These are phyloP conservation scores for Nyctibius grandis DNA, from an alignment of 2,797 vertebrate species.

Conservation along the genomic window DNA sequence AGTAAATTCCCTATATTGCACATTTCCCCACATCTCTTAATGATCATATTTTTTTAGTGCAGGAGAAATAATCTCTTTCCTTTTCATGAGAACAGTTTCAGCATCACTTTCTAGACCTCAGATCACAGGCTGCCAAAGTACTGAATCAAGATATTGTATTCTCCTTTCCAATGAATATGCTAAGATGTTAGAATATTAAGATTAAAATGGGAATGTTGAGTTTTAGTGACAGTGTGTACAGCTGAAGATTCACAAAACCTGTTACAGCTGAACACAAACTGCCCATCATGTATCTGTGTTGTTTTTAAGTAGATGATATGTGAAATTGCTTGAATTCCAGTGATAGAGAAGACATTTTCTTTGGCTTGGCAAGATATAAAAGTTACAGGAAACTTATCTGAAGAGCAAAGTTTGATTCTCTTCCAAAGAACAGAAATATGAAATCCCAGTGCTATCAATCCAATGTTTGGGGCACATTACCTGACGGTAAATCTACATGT, in stretches of 20 bases:
- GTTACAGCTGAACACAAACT: not conserved
- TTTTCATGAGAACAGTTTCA: not conserved
- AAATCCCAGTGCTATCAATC: not conserved
- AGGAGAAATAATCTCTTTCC: not conserved
- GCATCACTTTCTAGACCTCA: not conserved
- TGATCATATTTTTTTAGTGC: not conserved
- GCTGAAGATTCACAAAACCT: not conserved
- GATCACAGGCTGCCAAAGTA: not conserved
- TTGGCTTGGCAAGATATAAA: not conserved
- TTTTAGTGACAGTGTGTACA: not conserved
- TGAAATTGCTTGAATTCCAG: not conserved
- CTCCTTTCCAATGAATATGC: not conserved
- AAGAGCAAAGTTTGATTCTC: not conserved
- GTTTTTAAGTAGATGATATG: not conserved
- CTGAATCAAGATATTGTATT: not conserved
- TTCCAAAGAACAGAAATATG: not conserved
- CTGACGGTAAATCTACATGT: rapidly evolving
- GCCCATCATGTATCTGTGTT: not conserved
- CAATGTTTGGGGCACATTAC: not conserved
- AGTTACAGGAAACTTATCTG: not conserved
- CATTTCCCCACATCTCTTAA: not conserved
- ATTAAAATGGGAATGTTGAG: not conserved
- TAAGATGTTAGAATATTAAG: not conserved
- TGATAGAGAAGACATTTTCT: not conserved
- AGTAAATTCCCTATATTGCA: not conserved